A percentile compares a stretch with the other conserved stretches of the same genome.
phyloP scores from a whole-genome alignment of 2,888 invertebrate species.

The Sminthurides aquaticus region DNA sequence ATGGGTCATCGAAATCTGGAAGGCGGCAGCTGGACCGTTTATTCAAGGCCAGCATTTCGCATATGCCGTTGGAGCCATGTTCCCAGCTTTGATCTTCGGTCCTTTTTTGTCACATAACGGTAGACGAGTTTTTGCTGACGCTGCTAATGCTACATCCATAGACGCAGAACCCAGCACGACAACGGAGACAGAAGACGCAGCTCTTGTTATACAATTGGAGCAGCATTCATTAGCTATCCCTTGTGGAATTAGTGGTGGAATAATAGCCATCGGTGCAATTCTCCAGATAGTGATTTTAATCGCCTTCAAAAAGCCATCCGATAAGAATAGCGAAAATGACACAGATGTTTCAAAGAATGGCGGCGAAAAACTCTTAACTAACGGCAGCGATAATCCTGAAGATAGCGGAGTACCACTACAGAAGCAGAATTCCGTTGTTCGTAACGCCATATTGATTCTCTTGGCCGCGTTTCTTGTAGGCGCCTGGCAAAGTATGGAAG shows the following conservation, averaged over 20 bases:
- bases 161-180: not conserved
- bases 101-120: slow-evolving; percentile 22
- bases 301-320: not conserved
- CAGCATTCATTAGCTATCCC: not conserved
- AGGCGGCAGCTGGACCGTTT: slow-evolving; percentile 24
- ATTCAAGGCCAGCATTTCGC: slow-evolving; percentile 35
- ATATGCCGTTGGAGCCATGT: slow-evolving; percentile 24
- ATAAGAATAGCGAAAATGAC: not conserved
- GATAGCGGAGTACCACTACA: not conserved
- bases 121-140: not conserved
- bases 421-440: not conserved
- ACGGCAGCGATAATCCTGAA: not conserved
- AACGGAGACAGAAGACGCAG: not conserved
- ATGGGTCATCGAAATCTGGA: slow-evolving; percentile 37
- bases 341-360: not conserved
- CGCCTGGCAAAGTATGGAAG: slow-evolving; percentile 12
- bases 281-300: slow-evolving; percentile 3
- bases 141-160: not conserved
- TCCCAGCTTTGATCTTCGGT: slow-evolving; percentile 25
- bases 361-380: not conserved
- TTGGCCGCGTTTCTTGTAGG: slow-evolving; percentile 9
- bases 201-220: not conserved
- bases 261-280: slow-evolving; percentile 9
- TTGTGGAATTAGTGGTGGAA: slow-evolving; percentile 9
- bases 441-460: slow-evolving; percentile 5